Evolutionary conservation across 2,888 invertebrate genomes (phyloP).

Genomic region (Automeris io): DNA sequence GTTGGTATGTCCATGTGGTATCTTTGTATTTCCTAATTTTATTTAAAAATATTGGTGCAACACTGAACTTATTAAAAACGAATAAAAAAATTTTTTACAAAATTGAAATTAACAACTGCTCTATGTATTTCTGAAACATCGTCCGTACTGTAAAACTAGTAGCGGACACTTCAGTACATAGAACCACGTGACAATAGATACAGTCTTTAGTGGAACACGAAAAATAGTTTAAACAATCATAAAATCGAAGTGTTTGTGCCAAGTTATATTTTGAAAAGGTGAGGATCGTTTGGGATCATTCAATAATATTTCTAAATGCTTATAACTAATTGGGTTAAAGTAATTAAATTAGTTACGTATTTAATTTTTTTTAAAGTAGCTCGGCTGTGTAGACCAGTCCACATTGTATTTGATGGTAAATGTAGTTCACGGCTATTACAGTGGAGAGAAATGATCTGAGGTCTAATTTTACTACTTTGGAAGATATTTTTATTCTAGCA

Average conservation of each 20-base stretch:
- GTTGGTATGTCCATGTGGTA: too few species aligned
- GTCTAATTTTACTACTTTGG: too few species aligned
- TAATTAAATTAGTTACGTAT: slow-evolving; percentile 1
- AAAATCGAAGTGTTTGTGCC: slow-evolving; percentile 2
- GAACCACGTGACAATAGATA: slow-evolving; percentile 67
- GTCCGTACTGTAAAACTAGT: slow-evolving; percentile 28
- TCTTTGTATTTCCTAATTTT: too few species aligned
- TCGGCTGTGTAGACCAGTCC: too few species aligned
- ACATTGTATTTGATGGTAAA: too few species aligned
- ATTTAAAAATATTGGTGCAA: too few species aligned
- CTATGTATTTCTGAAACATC: slow-evolving; percentile 31
- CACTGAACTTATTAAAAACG: too few species aligned
- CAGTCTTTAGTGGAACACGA: slow-evolving; percentile 32
- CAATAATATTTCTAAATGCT: neutral
- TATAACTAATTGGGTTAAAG: neutral
- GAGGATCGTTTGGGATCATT: neutral
- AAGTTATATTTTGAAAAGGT: neutral
- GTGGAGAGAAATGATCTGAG: too few species aligned
- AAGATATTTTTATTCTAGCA: too few species aligned
- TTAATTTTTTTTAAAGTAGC: too few species aligned
- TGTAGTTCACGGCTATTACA: too few species aligned
- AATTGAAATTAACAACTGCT: slow-evolving; percentile 28
- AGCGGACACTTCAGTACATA: slow-evolving; percentile 47
- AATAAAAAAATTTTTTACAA: too few species aligned
- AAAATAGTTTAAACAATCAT: slow-evolving; percentile 23